Conservation (phyloP, 1,140 invertebrate genomes). For the Aphelenchoides besseyi region DNA sequence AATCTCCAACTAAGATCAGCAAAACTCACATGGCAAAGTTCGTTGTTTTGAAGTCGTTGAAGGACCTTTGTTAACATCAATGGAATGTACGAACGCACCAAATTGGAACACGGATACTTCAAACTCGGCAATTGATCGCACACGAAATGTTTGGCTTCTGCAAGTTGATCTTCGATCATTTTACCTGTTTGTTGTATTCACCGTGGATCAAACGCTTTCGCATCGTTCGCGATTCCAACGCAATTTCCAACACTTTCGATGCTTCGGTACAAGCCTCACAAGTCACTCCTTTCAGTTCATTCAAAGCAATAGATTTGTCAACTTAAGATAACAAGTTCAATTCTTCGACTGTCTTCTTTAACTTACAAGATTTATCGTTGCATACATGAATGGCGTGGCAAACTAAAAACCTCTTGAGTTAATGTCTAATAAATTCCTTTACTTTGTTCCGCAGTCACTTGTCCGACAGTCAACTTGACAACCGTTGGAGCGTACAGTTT, state of each 20-base stretch:
- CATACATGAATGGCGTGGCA: constrained; percentile 23
- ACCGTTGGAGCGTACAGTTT: constrained; percentile 30
- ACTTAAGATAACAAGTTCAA: neutral
- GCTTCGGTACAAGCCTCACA: constrained; percentile 3
- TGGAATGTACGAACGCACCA: neutral
- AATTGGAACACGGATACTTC: neutral
- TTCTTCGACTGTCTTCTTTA: constrained; percentile 14
- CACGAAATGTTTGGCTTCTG: constrained; percentile 2
- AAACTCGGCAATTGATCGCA: constrained; percentile 4
- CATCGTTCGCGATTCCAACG: neutral
- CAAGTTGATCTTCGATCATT: neutral
- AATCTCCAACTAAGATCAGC: neutral
- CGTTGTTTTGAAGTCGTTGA: neutral
- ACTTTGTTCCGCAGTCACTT: constrained; percentile 29
- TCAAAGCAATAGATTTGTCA: neutral
- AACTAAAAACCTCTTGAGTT: too few species aligned
- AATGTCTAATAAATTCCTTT: too few species aligned
- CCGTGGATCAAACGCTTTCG: neutral
- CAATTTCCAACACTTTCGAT: neutral
- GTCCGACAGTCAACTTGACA: constrained; percentile 35
- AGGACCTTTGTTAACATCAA: neutral
- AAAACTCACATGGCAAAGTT: neutral
- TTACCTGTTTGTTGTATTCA: neutral
- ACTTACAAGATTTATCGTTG: constrained; percentile 19
- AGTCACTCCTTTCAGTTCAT: neutral